Conservation (phyloP, 2,888 invertebrate species). For the Hirtodrosophila histrioides region DNA sequence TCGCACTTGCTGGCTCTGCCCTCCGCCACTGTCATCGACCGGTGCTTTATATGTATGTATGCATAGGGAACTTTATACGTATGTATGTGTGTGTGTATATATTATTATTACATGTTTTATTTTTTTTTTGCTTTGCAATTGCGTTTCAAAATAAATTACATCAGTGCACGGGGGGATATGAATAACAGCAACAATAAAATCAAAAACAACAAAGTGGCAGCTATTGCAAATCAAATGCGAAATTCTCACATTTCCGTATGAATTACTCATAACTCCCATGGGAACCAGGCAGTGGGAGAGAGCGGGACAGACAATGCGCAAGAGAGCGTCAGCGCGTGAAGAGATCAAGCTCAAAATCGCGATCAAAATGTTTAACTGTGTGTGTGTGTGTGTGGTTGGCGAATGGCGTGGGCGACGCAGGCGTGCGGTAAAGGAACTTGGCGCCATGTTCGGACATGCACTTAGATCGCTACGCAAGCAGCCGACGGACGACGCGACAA, state of each 20-base stretch:
- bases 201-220: constrained; percentile 26
- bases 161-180: constrained; percentile 35
- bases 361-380: neutral
- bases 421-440: constrained; percentile 21
- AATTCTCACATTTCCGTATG: constrained; percentile 54
- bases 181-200: constrained; percentile 19
- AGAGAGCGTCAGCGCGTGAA: neutral
- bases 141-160: constrained; percentile 76
- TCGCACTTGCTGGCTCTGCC: constrained; percentile 22
- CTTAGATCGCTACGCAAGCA: constrained; percentile 9
- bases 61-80: too few relatives aligned
- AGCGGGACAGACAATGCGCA: neutral
- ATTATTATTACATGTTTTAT: constrained; percentile 8
- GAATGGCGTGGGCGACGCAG: constrained; percentile 4
- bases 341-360: neutral
- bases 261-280: constrained; percentile 42
- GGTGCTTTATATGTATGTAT: neutral
- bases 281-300: constrained; percentile 4
- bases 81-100: constrained; percentile 43
- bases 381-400: neutral
- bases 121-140: constrained; percentile 60
- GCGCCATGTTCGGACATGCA: constrained; percentile 33
- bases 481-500: constrained; percentile 1
- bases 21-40: neutral
- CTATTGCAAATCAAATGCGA: constrained; percentile 56